Base-by-base conservation (phyloP, 2,797 vertebrate genomes). In the Chelon auratus region DNA sequence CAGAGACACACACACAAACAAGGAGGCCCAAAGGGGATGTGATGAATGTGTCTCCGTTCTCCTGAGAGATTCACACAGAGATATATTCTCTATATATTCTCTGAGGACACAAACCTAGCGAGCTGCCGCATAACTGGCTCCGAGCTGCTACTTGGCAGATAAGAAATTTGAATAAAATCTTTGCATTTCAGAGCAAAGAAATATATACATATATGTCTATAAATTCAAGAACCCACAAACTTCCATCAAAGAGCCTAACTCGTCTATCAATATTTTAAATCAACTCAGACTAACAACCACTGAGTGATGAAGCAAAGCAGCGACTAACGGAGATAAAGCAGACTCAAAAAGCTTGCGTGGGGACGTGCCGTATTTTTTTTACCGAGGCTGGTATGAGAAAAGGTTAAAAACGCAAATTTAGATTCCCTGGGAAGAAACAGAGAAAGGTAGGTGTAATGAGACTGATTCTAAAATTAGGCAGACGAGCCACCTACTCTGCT, bases 131-230 rank as follows among this genome's bases (percentile, higher is more conserved):
- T 13, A 62, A 71, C 61, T 8, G 57, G 51, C 64, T 73, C 68
- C 67, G 64, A 77, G 82, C 80, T 78, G 85, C 48, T 74, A n/a
- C 51, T 53, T 42, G 33, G 56, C 51, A 73, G 82, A 86, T 78
- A 81, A 65, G 51, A 53, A 67, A 66, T 75, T 72, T 22, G 60
- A 73, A 66, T 72, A 20, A 77, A 79, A 73, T 62, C 45, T 74
- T 80, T 80, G 47, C 39, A 53, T 65, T 67, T 54, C n/a, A 22
- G 12, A 40, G 18, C 57, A 77, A 58, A 51, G 53, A 54, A 33
- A 33, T 7, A 33, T 7, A 33, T 7, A 33, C 5, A 33, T 7
- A 33, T 1, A 33, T 33, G 7, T 33, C 5, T 33, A 3, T 12
- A 3, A 26, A 62, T 30, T 36, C 18, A 22, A 50, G 48, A 55